Evolutionary conservation across 2,113 vertebrate genomes (phyloP), one percentile per base, ranked within the genome.

Genomic region (Circaetus gallicus): DNA sequence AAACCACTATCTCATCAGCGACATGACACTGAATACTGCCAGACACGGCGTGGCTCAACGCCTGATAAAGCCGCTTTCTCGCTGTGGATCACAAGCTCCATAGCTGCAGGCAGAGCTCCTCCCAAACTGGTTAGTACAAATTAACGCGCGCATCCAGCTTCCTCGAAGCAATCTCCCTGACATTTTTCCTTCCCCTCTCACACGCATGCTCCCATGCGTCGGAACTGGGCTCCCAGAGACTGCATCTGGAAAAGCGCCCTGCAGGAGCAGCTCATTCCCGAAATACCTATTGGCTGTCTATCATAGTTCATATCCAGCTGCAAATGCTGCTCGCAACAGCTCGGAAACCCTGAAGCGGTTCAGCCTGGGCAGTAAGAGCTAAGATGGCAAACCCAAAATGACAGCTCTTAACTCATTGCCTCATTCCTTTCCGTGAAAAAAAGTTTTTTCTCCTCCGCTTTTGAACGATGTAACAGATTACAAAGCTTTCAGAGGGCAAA

Each of bases 151-250:
- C 38, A 66, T 18, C 89, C 90, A 77, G 42, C 65, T 85, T 31
- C 26, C 70, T 47, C 10, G 0, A 45, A 76, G 79, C 49, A 40
- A 42, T 21, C 36, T 53, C 10, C 7, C n/a, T 77, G 85, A 24
- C 63, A 15, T 90, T 56, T 24, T 24, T 2, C 56, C 76, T 58
- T 90, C 67, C 71, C n/a, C 73, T 77, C 70, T 85, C 77, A 21
- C 47, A 49, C 3, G 4, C 49, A 4, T 2, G 38, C 40, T 76
- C 21, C 82, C 50, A 7, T 1, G 8, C 16, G 1, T 0, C 9
- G 26, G 50, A 45, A 38, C 50, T 2, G 15, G 32, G 56, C 38
- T 91, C 13, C 36, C 4, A 0, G 42, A 83, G 83, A 69, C 6
- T 13, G n/a, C 12, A 16, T 29, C 72, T 74, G 9, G 29, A 53